Conservation (phyloP, 2,888 invertebrate genomes). For the Caenorhabditis sp. region DNA sequence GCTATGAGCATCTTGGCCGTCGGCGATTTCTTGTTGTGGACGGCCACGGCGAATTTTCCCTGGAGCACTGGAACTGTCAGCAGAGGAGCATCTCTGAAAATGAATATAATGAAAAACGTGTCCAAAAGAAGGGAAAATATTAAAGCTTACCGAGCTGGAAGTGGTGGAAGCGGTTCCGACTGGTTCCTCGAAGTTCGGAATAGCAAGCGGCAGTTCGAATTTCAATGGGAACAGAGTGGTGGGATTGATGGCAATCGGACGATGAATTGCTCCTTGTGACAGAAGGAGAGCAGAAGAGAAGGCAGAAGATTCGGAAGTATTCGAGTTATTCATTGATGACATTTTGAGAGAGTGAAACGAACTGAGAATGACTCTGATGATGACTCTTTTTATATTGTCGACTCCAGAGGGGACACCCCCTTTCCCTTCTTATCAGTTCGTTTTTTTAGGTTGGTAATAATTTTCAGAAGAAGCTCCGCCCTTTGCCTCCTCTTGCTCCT, state of each 20-base stretch:
- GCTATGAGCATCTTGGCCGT: constrained; percentile 71
- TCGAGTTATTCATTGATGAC: constrained; percentile 23
- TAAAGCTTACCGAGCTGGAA: constrained; percentile 53
- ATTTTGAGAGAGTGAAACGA: constrained; percentile 16
- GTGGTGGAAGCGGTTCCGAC: constrained; percentile 31
- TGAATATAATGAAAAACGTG: background rate
- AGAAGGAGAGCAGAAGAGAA: constrained; percentile 9
- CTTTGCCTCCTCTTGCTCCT: constrained; percentile 20
- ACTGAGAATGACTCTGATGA: constrained; percentile 5
- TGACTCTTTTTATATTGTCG: constrained; percentile 40
- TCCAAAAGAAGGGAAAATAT: background rate
- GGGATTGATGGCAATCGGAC: constrained; percentile 52
- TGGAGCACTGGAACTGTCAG: constrained; percentile 47
- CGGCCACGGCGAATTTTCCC: constrained; percentile 68
- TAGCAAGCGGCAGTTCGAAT: constrained; percentile 19
- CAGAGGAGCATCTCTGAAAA: constrained; percentile 65
- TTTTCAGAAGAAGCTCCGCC: constrained; percentile 42
- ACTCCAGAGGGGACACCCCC: constrained; percentile 18
- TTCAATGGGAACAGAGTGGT: constrained; percentile 12
- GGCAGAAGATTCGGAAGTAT: constrained; percentile 8
- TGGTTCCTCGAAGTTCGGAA: constrained; percentile 18
- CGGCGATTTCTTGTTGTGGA: constrained; percentile 75
- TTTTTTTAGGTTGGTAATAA: constrained; percentile 34
- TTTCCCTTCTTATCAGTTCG: constrained; percentile 39
- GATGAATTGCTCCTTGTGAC: constrained; percentile 24